Evolutionary conservation across 2,888 invertebrate genomes (phyloP).

Genomic region (Hirtodrosophila trivittata): DNA sequence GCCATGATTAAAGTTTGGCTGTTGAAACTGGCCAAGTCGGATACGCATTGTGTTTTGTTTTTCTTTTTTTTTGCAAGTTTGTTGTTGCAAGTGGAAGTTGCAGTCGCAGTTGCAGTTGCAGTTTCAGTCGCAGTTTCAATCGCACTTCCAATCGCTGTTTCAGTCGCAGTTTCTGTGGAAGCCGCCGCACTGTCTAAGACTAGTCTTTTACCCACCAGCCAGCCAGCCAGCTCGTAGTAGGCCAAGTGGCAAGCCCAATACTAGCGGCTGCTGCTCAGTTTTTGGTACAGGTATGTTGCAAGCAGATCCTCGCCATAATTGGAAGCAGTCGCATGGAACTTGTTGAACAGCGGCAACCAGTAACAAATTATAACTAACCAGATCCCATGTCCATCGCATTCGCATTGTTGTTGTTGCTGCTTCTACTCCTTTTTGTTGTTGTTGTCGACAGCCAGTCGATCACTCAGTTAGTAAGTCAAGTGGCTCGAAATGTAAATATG

Average conservation of each 20-base stretch:
- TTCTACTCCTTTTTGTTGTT: slow-evolving; percentile 13
- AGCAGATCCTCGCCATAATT: slow-evolving; percentile 80
- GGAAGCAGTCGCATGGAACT: slow-evolving; percentile 81
- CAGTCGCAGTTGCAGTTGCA: slow-evolving; percentile 1
- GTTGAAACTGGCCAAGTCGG: slow-evolving; percentile 31
- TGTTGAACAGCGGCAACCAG: slow-evolving; percentile 51
- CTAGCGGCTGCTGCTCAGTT: slow-evolving; percentile 70
- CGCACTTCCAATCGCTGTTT: slow-evolving; percentile 9
- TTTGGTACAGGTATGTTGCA: slow-evolving; percentile 69
- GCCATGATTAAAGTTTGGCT: slow-evolving; percentile 45
- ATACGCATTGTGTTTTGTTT: slow-evolving; percentile 38
- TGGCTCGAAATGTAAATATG: slow-evolving; percentile 72
- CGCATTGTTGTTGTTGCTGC: slow-evolving; percentile 16
- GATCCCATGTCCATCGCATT: slow-evolving; percentile 21
- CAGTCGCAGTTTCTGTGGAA: slow-evolving; percentile 5
- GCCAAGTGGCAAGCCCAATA: slow-evolving; percentile 42
- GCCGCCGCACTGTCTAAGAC: slow-evolving; percentile 68
- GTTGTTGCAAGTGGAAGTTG: too few relatives aligned
- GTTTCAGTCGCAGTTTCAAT: slow-evolving; percentile 5
- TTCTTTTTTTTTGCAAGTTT: too few relatives aligned
- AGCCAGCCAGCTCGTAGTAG: slow-evolving; percentile 37
- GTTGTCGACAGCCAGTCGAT: slow-evolving; percentile 60
- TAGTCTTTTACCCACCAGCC: background rate
- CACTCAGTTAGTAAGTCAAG: slow-evolving; percentile 77
- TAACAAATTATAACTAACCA: slow-evolving; percentile 68